These are phyloP conservation scores for Ornithoptera alexandrae DNA, from an alignment of 2,888 invertebrate species.

Conservation along the genomic window DNA sequence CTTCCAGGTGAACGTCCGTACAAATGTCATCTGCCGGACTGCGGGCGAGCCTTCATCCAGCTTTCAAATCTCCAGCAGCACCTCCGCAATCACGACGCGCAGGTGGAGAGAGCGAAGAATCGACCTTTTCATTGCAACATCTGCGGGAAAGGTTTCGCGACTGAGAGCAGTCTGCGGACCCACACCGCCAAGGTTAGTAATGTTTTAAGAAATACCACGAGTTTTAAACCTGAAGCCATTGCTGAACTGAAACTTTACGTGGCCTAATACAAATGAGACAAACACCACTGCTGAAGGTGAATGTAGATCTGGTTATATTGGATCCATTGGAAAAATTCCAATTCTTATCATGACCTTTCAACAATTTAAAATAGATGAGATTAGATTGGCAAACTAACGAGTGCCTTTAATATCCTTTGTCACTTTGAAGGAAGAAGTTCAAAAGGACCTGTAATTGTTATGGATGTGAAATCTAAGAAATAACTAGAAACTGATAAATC, in stretches of 20 bases:
- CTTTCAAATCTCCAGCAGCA: slow-evolving; percentile 97
- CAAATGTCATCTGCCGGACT: slow-evolving; percentile 97
- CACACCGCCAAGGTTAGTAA: slow-evolving; percentile 97
- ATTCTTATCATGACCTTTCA: too few relatives aligned
- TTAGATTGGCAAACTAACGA: too few relatives aligned
- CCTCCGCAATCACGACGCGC: slow-evolving; percentile 96
- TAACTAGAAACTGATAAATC: too few relatives aligned
- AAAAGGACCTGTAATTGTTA: background rate
- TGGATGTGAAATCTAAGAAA: background rate
- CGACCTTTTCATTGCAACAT: slow-evolving; percentile 97
- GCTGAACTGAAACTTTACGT: background rate
- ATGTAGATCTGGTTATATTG: too few relatives aligned
- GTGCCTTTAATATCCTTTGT: too few relatives aligned
- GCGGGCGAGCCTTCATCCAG: slow-evolving; percentile 97
- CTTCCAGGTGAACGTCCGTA: slow-evolving; percentile 95
- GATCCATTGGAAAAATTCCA: too few relatives aligned
- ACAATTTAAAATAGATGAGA: too few relatives aligned
- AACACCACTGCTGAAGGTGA: background rate
- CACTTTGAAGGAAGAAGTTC: too few relatives aligned
- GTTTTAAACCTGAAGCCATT: background rate
- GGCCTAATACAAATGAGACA: background rate
- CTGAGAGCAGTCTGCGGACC: slow-evolving; percentile 95
- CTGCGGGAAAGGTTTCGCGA: slow-evolving; percentile 97
- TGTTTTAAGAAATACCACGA: background rate
- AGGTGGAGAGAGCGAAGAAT: slow-evolving; percentile 96